phyloP scores from a whole-genome alignment of 2,888 invertebrate genomes.

The Operophtera brumata region DNA sequence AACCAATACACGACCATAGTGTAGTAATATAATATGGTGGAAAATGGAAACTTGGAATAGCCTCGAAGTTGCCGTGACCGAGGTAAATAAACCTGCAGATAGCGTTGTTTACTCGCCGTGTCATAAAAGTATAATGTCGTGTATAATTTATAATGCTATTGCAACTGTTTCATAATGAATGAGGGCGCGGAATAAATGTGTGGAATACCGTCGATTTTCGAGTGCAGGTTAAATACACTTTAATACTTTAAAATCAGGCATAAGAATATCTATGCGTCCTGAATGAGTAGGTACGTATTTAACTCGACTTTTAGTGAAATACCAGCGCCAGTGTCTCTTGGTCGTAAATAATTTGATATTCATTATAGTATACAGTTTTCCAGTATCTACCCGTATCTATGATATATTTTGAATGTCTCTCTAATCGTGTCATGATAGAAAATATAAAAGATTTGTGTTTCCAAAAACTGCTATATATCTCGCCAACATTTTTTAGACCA shows the following conservation, averaged over 20 bases:
- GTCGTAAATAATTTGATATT: no score
- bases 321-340: no score
- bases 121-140: slow-evolving; percentile 13
- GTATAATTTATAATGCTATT: slow-evolving; percentile 3
- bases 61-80: slow-evolving; percentile 12
- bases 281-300: no score
- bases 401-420: no score
- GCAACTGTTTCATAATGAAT: slow-evolving; percentile 17
- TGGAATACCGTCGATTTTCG: neutral
- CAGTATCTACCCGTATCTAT: no score
- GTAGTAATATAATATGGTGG: neutral
- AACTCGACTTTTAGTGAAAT: no score
- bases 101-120: slow-evolving; percentile 9
- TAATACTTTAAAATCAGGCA: neutral
- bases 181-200: slow-evolving; percentile 3
- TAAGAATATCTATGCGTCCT: no score
- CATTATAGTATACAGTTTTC: no score
- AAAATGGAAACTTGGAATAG: slow-evolving; percentile 5
- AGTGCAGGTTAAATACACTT: neutral
- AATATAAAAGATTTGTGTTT: no score
- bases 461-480: neutral
- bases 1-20: neutral
- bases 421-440: no score
- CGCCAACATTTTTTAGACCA: neutral
- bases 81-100: slow-evolving; percentile 14